Base-by-base conservation (phyloP, 2,797 vertebrate genomes). In the Anomalospiza imberbis region DNA sequence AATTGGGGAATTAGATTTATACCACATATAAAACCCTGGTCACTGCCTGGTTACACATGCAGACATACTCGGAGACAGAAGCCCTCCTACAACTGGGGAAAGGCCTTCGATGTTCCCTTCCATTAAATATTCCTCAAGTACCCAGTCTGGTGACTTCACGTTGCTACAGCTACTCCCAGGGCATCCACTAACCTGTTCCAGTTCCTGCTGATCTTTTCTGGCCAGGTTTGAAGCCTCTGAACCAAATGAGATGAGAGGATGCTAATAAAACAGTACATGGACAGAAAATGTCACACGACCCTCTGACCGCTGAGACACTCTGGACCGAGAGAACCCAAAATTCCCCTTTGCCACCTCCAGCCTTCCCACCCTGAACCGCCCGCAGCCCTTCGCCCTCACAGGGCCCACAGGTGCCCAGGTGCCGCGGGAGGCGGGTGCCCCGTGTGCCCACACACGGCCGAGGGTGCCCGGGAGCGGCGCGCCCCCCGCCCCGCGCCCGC, bases 331-430 rank as follows among this genome's bases (percentile, higher is more conserved):
- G 51, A 57, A 36, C 21, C 40, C 26, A 70, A 10, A 24, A 61
- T n/a, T 31, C 57, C 40, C 22, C 17, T 16, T 77, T 8, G 9
- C 53, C 25, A 3, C 50, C 61, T 54, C 28, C 6, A 4, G 21
- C 5, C 24, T 8, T 60, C 53, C 57, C 48, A 6, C 5, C 26
- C 48, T 2, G 60, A 12, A 0, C 6, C 1, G 0, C 16, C 32
- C 17, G 17, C 51, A 36, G 67, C 12, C 8, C 22, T 6, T 3
- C 0, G 0, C 4, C 0, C 38, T 18, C 0, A 0, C 50, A 4
- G 36, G 47, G 31, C 73, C 57, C 62, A 2, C 14, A 24, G 11
- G 34, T 4, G 1, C 19, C 3, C 8, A 1, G 4, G 28, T 1
- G 1, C 3, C 3, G 38, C 22, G 12, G 60, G 14, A 50, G 13